Conservation (phyloP, 2,888 invertebrate genomes). For the Antheraea yamamai region DNA sequence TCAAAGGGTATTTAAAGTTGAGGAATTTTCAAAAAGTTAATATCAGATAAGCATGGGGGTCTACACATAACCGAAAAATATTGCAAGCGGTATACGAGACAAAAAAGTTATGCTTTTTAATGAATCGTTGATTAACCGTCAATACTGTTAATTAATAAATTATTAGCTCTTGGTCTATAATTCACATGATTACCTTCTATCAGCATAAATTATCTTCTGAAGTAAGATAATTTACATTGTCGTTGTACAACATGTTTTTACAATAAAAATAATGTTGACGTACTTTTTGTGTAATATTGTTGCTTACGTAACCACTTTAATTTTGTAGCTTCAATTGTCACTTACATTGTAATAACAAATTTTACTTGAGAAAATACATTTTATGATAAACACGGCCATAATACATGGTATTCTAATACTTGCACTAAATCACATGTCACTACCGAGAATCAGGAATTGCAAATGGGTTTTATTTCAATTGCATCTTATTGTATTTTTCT, state of each 20-base stretch:
- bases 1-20: too few relatives aligned
- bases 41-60: too few relatives aligned
- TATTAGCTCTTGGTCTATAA: background rate
- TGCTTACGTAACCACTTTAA: background rate
- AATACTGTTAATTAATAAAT: background rate
- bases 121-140: too few relatives aligned
- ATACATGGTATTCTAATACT: slow-evolving; percentile 4
- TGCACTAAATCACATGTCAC: background rate
- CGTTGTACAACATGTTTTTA: too few relatives aligned
- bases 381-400: background rate
- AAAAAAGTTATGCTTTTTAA: too few relatives aligned
- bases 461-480: slow-evolving; percentile 6
- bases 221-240: background rate
- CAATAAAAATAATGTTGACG: background rate
- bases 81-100: too few relatives aligned
- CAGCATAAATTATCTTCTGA: background rate
- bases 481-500: background rate
- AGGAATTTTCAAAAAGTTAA: too few relatives aligned
- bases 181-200: background rate
- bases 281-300: background rate
- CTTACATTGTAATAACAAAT: slow-evolving; percentile 14
- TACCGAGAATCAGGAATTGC: background rate
- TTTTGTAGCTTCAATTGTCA: slow-evolving; percentile 8
- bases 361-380: slow-evolving; percentile 3
- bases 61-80: too few relatives aligned